phyloP scores from a whole-genome alignment of 2,113 vertebrate genomes.

The Caranx melampygus region DNA sequence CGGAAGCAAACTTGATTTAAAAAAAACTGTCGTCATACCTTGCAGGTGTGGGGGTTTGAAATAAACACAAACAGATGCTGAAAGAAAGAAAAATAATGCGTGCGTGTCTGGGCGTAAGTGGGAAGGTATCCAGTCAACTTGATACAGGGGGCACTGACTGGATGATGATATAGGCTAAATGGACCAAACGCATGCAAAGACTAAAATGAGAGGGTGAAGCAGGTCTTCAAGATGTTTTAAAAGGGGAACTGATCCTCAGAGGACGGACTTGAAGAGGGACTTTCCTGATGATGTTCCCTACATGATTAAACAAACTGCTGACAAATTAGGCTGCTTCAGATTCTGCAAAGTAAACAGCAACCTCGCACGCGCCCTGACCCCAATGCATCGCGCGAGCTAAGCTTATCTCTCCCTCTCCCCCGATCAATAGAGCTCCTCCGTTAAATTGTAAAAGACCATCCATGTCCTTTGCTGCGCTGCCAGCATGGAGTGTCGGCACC shows the following conservation, averaged over 20 bases:
- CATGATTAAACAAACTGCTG: constrained; percentile 68
- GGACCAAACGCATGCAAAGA: constrained; percentile 59
- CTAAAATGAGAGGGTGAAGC: constrained; percentile 63
- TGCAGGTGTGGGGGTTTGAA: constrained; percentile 39
- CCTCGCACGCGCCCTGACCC: constrained; percentile 72
- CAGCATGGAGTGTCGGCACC: constrained; percentile 18
- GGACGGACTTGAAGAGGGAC: constrained; percentile 38
- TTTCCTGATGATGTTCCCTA: constrained; percentile 39
- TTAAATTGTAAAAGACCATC: constrained; percentile 70
- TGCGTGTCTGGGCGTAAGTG: constrained; percentile 31
- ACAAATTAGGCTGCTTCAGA: constrained; percentile 68
- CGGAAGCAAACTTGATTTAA: constrained; percentile 59
- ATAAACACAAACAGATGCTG: constrained; percentile 37
- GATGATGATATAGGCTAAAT: constrained; percentile 22
- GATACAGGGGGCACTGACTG: constrained; percentile 29
- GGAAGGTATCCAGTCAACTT: constrained; percentile 37
- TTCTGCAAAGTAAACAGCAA: constrained; percentile 63
- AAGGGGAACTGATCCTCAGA: constrained; percentile 39
- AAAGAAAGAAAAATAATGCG: constrained; percentile 25
- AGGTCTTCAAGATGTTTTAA: constrained; percentile 74
- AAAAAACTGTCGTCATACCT: constrained; percentile 43
- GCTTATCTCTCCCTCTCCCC: constrained; percentile 47
- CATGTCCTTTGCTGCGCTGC: constrained; percentile 29
- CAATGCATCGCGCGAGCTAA: constrained; percentile 66
- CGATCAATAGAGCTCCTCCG: constrained; percentile 63